phyloP scores from a whole-genome alignment of 1,140 invertebrate species.

The Drosophila seguyi region DNA sequence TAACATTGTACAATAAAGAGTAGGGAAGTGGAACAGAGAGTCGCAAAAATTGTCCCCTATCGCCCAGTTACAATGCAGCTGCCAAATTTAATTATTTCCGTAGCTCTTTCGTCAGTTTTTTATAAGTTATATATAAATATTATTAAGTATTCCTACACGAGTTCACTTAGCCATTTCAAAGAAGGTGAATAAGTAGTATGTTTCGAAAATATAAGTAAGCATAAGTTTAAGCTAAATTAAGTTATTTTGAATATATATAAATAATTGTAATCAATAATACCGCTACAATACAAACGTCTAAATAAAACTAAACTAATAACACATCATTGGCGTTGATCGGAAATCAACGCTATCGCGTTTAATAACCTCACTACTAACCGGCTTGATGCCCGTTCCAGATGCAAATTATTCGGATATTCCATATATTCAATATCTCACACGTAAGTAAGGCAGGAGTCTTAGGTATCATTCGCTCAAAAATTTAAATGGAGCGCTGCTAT shows the following conservation, averaged over 20 bases:
- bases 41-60: background rate
- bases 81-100: conserved; percentile 29
- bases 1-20: conserved; percentile 34
- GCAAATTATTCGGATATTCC: conserved; percentile 89
- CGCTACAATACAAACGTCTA: background rate
- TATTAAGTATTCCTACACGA: background rate
- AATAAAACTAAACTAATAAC: conserved; percentile 11
- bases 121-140: background rate
- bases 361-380: conserved; percentile 53
- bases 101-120: conserved; percentile 8
- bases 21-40: conserved; percentile 4
- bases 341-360: conserved; percentile 27
- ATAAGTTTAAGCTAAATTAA: background rate
- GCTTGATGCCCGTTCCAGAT: conserved; percentile 86
- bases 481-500: conserved; percentile 24
- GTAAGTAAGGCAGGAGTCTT: conserved; percentile 86
- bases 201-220: background rate
- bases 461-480: conserved; percentile 6
- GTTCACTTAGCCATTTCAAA: background rate
- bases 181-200: background rate
- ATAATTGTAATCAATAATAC: background rate
- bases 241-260: too few relatives aligned
- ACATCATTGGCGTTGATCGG: conserved; percentile 35
- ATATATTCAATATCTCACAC: conserved; percentile 89
- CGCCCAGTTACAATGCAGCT: conserved; percentile 5